These are phyloP conservation scores for Vireo griseus DNA, from an alignment of 2,797 vertebrate genomes.

Conservation along the genomic window DNA sequence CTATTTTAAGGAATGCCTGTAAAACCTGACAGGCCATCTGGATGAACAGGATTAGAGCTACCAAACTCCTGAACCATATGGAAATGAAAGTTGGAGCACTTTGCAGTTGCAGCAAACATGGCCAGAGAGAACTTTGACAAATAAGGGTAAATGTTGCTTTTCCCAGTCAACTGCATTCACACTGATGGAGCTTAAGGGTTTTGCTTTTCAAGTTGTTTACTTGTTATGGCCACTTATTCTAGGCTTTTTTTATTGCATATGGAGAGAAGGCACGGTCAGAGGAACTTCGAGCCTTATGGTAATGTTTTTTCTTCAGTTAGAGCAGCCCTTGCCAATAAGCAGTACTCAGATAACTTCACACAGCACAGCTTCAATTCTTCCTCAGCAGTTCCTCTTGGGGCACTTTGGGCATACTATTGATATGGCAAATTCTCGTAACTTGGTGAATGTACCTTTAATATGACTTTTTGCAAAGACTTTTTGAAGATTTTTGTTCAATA, in stretches of 20 bases:
- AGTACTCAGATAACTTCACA: rapidly evolving
- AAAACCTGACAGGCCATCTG: background rate
- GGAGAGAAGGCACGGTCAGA: background rate
- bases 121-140: background rate
- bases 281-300: background rate
- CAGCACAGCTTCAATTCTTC: rapidly evolving
- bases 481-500: background rate
- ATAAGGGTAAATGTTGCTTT: background rate
- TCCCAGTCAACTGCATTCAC: rapidly evolving
- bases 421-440: rapidly evolving
- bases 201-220: background rate
- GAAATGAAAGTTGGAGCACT: background rate
- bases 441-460: background rate
- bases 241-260: background rate
- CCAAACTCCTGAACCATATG: background rate
- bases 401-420: rapidly evolving
- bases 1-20: background rate
- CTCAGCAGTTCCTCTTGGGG: background rate
- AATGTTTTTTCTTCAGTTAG: background rate
- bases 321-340: background rate
- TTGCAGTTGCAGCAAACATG: background rate
- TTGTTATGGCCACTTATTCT: background rate
- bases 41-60: background rate
- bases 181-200: background rate
- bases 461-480: background rate